Base-by-base conservation (phyloP, 2,888 invertebrate genomes). In the Drosophila infuscata region DNA sequence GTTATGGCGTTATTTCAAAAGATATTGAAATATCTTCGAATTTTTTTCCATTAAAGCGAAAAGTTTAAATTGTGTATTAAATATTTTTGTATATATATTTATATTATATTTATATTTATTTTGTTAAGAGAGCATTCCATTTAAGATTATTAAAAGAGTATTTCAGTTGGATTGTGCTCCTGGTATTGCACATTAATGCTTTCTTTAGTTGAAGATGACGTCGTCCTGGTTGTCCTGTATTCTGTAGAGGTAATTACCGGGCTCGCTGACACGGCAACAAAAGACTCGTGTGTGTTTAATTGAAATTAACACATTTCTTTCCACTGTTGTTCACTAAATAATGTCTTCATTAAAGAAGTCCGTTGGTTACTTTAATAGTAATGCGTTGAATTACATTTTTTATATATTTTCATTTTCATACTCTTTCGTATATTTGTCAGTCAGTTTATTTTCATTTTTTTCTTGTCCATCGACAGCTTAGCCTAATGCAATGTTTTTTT, bases 201-300 rank as follows among this genome's bases (percentile, higher is more conserved):
- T 74, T 68, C 79, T 79, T 79, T 38, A 32, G 68, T 63, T 68
- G 32, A 73, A 83, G 81, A 77, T 86, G 83, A 89, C 83, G 83
- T 88, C 83, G 81, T 80, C 62, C 53, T 59, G 53, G 41, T 30
- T 56, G 17, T 25, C 29, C 25, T 38, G 41, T 54, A 56, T 57
- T 48, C 43, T 62, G 51, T 33, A n/a, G 38, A 46, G 74, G 64
- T 86, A 75, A 89, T 83, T 80, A 86, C 67, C 38, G 46, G 53
- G 53, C n/a, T 54, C 70, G 58, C 54, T 53, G 59, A 36, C 63
- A 68, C 53, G 65, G 62, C 64, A 82, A 62, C 53, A 49, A 65
- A 70, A 58, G 63, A 53, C 66, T 71, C 57, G 58, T 64, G 57
- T 58, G 51, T 58, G 53, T 66, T 81, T 87, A 86, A 84, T 86